Evolutionary conservation across 2,797 vertebrate genomes (phyloP), one percentile per base, ranked within the genome.

Genomic region (Xiphophorus birchmanni): DNA sequence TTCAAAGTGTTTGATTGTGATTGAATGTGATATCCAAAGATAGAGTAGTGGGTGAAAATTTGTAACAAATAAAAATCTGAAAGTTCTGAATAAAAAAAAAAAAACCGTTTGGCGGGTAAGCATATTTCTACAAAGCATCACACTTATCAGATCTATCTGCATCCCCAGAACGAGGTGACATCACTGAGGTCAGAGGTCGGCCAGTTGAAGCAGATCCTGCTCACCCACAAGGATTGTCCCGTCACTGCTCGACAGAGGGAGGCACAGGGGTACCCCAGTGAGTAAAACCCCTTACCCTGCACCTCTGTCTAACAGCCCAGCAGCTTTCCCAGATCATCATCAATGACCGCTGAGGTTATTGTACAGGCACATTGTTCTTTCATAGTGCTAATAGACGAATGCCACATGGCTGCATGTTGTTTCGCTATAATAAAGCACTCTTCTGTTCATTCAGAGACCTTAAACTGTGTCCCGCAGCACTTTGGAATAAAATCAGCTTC

Each of bases 211-310:
- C 98, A 99, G 95, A 96, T 99, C 91, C 96, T 99, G 93, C 94
- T 99, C 94, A 97, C 98, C 69, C 99, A 99, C 95, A 99, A 99
- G 96, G 98, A 99, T 94, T 99, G 99, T 95, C 99, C 98, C 1
- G 98, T 99, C 92, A 99, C 98, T 78, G 95, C 97, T 91, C 97
- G 97, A 95, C 98, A 99, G 95, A 98, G 98, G 94, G 97, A 99
- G 90, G 94, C 97, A 1, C 98, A 97, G 95, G 97, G 97, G 94
- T 98, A 97, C 95, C 95, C 97, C 94, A 98, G 98, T 99, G 97
- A 99, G 98, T 98, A 95, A 88, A 86, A 75, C 56, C 81, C 35
- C 50, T 26, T 52, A 80, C 86, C 60, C 87, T 58, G 48, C 76
- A 54, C 48, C 48, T 40, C 48, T 54, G 48, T 52, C 73, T 74